phyloP scores from a whole-genome alignment of 2,797 vertebrate genomes.

The Anguilla pacifica region DNA sequence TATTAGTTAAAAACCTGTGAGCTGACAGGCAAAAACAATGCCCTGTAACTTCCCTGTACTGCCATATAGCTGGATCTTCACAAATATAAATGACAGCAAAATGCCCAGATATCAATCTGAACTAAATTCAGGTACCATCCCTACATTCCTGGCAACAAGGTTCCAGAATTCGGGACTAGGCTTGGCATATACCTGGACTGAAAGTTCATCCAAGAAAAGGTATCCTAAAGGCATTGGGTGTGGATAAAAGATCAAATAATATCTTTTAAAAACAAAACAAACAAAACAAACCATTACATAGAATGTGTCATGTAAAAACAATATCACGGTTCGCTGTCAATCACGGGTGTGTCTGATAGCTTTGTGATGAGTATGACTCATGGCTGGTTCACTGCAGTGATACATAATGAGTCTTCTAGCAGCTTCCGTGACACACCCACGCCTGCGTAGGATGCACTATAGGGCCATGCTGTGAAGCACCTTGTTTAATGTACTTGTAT shows the following conservation, averaged over 20 bases:
- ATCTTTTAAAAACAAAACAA: not conserved
- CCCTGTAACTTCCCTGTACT: not conserved
- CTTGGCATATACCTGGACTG: not conserved
- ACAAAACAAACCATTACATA: not conserved
- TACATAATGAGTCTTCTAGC: not conserved
- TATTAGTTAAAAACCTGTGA: not conserved
- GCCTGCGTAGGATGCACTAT: not conserved
- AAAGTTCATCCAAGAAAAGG: slow-evolving; percentile 1
- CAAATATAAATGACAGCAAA: not conserved
- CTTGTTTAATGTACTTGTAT: not conserved
- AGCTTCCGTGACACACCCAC: not conserved
- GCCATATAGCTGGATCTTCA: not conserved
- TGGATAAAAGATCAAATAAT: slow-evolving; percentile 1
- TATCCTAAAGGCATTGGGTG: not conserved
- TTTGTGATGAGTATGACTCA: slow-evolving; percentile 15
- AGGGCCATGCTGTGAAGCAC: slow-evolving; percentile 11
- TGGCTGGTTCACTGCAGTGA: not conserved
- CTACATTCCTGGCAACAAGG: not conserved
- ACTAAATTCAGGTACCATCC: not conserved
- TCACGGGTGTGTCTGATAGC: slow-evolving; percentile 7
- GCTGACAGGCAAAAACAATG: not conserved
- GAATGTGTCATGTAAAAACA: slow-evolving; percentile 19
- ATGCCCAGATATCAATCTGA: not conserved
- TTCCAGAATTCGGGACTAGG: not conserved
- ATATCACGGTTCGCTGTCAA: not conserved